phyloP scores from a whole-genome alignment of 2,113 vertebrate species.

The Neogobius melanostomus region DNA sequence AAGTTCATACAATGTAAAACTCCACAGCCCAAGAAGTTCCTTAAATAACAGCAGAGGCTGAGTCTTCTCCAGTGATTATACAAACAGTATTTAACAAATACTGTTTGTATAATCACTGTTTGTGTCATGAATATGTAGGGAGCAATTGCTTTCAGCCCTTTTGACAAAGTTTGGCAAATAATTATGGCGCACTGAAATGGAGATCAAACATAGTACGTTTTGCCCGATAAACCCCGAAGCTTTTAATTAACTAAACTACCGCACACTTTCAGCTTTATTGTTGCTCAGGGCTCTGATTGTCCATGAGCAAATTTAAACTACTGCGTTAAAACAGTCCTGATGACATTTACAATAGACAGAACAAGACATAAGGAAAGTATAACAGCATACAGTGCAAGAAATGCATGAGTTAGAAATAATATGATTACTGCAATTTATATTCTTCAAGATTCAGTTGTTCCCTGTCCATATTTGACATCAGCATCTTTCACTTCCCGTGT shows the following conservation, averaged over 20 bases:
- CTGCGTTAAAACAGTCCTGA: constrained; percentile 5
- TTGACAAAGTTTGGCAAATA: constrained; percentile 65
- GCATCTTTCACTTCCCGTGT: not conserved
- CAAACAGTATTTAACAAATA: constrained; percentile 74
- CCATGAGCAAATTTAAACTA: constrained; percentile 33
- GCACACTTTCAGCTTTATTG: constrained; percentile 73
- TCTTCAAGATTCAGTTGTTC: no score
- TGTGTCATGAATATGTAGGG: constrained; percentile 77
- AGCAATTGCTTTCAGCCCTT: constrained; percentile 70
- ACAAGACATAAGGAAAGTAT: constrained; percentile 34
- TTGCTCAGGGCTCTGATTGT: constrained; percentile 71
- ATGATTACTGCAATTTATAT: no score
- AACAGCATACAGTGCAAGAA: constrained; percentile 2
- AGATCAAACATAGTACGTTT: constrained; percentile 55
- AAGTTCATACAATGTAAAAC: constrained; percentile 25
- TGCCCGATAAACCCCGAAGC: constrained; percentile 70
- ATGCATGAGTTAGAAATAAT: no score
- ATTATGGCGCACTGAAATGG: constrained; percentile 74
- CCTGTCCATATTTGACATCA: no score
- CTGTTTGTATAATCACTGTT: no score
- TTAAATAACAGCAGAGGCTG: constrained; percentile 25
- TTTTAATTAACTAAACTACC: constrained; percentile 81
- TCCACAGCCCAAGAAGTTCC: constrained; percentile 5
- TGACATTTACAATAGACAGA: no score
- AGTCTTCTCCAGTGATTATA: constrained; percentile 52